These are phyloP conservation scores for Pseudeuparius sepicola DNA, from an alignment of 2,888 invertebrate species.

Conservation along the genomic window DNA sequence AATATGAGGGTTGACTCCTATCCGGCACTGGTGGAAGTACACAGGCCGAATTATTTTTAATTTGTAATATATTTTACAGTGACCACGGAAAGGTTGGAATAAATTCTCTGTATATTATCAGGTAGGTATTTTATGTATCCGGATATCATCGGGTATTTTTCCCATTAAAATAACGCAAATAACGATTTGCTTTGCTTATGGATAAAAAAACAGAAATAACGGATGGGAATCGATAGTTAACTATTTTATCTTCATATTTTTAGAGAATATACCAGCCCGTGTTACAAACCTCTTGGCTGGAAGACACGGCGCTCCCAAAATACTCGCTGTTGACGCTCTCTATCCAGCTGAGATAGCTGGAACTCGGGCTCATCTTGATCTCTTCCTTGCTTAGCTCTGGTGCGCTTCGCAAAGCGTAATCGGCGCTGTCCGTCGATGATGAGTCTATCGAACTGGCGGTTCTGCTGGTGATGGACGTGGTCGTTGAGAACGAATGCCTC, in stretches of 20 bases:
- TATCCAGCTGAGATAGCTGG: constrained; percentile 39
- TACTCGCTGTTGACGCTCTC: constrained; percentile 37
- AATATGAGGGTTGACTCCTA: too few species aligned
- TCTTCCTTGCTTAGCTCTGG: constrained; percentile 27
- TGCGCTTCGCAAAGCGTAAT: constrained; percentile 32
- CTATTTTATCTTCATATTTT: not conserved
- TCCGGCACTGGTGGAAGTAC: too few species aligned
- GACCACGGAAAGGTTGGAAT: too few species aligned
- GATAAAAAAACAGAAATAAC: too few species aligned
- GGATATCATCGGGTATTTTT: too few species aligned
- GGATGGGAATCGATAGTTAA: too few species aligned
- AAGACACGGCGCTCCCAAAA: constrained; percentile 29
- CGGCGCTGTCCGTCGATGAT: constrained; percentile 33
- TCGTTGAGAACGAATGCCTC: constrained; percentile 1
- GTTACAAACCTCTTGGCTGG: constrained; percentile 8
- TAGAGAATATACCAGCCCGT: not conserved
- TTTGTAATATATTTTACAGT: too few species aligned
- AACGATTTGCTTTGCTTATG: too few species aligned
- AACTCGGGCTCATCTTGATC: constrained; percentile 32
- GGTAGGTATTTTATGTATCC: too few species aligned
- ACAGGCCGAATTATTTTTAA: too few species aligned
- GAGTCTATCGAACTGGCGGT: constrained; percentile 32
- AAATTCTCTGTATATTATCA: too few species aligned
- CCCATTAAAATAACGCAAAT: too few species aligned
- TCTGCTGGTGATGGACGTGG: constrained; percentile 5